Base-by-base conservation (phyloP, 2,113 vertebrate species). In the Guaruba guarouba region DNA sequence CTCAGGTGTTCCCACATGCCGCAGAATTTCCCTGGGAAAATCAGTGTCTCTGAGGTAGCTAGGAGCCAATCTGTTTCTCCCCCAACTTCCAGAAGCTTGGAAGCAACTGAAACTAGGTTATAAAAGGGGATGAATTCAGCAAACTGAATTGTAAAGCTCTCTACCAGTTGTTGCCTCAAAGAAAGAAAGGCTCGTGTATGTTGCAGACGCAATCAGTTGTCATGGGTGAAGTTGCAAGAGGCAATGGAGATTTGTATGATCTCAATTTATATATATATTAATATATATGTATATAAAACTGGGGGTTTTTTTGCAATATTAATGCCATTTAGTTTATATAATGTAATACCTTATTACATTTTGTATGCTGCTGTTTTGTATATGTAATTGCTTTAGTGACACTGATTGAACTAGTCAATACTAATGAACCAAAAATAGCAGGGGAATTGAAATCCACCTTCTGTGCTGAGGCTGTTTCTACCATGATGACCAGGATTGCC, bases 321-420 rank as follows among this genome's bases (percentile, higher is more conserved):
- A 33, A 22, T 24, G 18, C 37, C 16, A 6, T 35, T 74, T 14
- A 31, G 9, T 44, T 16, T 73, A 3, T 44, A 17, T n/a, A 67
- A 75, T 22, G 19, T n/a, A 69, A 35, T 43, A 78, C 22, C 23
- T 64, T 43, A 19, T 29, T 73, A 33, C 22, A 16, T 51, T 86
- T 31, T 64, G 17, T 51, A 13, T 44, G 29, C 43, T 0, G 0
- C 57, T 63, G 1, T 51, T 54, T 17, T 37, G 29, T 52, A 13
- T n/a, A 2, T 55, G 29, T 64, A 59, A 51, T 19, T n/a, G 23
- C 31, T 35, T 68, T 64, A 52, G 51, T 33, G 54, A 25, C 8
- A 6, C 13, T 17, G 48, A 18, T 39, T 52, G 49, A 59, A 37
- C 52, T 59, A 61, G 31, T 52, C 73, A 68, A 15, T 33, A 28